Evolutionary conservation across 2,888 invertebrate species (phyloP), one percentile per base, ranked within the genome.

Genomic region (Ferrisia virgata): DNA sequence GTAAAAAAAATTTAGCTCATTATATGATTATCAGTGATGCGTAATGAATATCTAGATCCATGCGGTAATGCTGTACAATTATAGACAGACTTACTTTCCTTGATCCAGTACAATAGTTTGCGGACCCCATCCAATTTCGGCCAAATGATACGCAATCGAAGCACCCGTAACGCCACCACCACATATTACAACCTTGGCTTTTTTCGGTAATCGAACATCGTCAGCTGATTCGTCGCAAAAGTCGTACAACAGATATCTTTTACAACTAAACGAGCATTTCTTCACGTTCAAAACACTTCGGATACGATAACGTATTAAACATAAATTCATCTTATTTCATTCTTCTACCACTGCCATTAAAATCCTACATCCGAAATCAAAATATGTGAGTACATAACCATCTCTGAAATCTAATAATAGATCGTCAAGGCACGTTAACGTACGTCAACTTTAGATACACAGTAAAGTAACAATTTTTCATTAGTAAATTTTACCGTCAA

Each of bases 111-210:
- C 89, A 22, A 97, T 90, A 0, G 96, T 95, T 86, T 95, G 92
- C 33, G 91, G 90, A 9, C 94, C 95, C 93, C 95, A 95, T 82
- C 97, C 97, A 86, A 93, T 89, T 87, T 93, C 90, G 0, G 95
- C 94, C 76, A 98, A 90, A 88, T 97, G 95, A 88, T 97, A 97
- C 13, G 96, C 97, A 9, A 97, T 95, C 1, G 97, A 95, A 11
- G 95, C 94, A 4, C 97, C 97, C 91, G 96, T 94, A 69, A 96
- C 93, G 31, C 97, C 97, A 18, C 96, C 97, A 2, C 97, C 97
- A 89, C 96, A 96, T 87, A 97, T 93, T 69, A 96, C 94, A 69
- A 96, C 95, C 87, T 91, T 91, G 79, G 84, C 82, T 11, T 82
- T 82, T 28, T 85, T 86, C 11, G 86, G 86, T 18, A 86, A 76